phyloP scores from a whole-genome alignment of 1,140 invertebrate genomes.

The Panagrolaimus sp. region DNA sequence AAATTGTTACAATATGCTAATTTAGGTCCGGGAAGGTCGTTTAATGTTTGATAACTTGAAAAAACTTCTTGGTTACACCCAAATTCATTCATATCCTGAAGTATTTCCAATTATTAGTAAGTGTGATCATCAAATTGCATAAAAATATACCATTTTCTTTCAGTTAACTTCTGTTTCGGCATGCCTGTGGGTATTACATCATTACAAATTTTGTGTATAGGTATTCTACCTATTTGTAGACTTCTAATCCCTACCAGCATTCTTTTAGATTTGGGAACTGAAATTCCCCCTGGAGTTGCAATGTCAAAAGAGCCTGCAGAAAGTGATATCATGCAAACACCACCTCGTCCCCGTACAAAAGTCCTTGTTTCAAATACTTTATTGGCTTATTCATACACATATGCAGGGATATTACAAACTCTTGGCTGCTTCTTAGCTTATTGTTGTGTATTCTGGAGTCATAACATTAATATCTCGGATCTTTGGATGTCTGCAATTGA shows the following conservation, averaged over 20 bases:
- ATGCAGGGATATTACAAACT: conserved; percentile 35
- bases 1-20: too few species aligned
- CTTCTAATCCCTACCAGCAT: conserved; percentile 47
- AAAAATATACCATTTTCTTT: conserved; percentile 33
- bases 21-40: conserved; percentile 59
- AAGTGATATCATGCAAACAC: conserved; percentile 45
- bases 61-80: conserved; percentile 60
- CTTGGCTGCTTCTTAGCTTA: conserved; percentile 44
- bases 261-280: conserved; percentile 49
- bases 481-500: conserved; percentile 28
- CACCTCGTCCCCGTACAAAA: conserved; percentile 59
- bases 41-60: conserved; percentile 62
- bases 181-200: conserved; percentile 53
- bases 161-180: conserved; percentile 51
- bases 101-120: conserved; percentile 54
- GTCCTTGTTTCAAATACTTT: conserved; percentile 45
- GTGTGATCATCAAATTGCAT: too few species aligned
- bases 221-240: not conserved
- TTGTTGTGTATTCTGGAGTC: conserved; percentile 29
- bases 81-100: conserved; percentile 21
- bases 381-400: conserved; percentile 36
- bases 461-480: conserved; percentile 35
- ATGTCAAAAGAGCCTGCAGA: conserved; percentile 60
- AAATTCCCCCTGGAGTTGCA: conserved; percentile 62
- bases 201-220: not conserved